These are phyloP conservation scores for Dascillus cervinus DNA, from an alignment of 2,888 invertebrate species.

Conservation along the genomic window DNA sequence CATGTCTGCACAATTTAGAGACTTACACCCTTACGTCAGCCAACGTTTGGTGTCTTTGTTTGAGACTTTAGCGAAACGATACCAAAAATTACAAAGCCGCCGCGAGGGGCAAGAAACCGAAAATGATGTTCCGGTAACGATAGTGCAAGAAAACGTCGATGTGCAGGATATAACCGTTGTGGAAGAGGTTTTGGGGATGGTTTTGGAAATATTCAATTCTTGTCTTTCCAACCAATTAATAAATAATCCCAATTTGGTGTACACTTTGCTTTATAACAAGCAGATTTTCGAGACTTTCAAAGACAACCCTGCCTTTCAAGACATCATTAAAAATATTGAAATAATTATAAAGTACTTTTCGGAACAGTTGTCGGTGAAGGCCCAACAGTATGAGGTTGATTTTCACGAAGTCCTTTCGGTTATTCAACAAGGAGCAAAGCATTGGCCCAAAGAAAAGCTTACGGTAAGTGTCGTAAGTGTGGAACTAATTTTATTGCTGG, in stretches of 20 bases:
- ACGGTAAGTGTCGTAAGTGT: constrained; percentile 52
- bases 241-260: constrained; percentile 87
- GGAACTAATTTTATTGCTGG: constrained; percentile 1
- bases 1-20: constrained; percentile 91
- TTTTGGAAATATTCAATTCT: constrained; percentile 95
- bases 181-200: constrained; percentile 94
- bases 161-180: constrained; percentile 82
- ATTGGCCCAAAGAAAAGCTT: constrained; percentile 90
- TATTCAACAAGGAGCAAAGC: constrained; percentile 84
- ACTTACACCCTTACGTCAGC: constrained; percentile 91
- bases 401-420: constrained; percentile 81
- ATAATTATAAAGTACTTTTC: constrained; percentile 74
- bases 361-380: constrained; percentile 51
- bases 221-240: constrained; percentile 81
- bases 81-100: constrained; percentile 54
- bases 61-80: constrained; percentile 84
- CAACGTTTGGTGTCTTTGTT: constrained; percentile 89
- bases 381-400: constrained; percentile 60
- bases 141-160: constrained; percentile 28
- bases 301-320: constrained; percentile 83
- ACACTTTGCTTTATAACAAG: constrained; percentile 89
- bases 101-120: constrained; percentile 17
- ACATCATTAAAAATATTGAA: constrained; percentile 91
- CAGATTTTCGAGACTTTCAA: constrained; percentile 82
- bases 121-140: constrained; percentile 23